Evolutionary conservation across 2,113 vertebrate species (phyloP).

Genomic region (Porphyrio hochstetteri): DNA sequence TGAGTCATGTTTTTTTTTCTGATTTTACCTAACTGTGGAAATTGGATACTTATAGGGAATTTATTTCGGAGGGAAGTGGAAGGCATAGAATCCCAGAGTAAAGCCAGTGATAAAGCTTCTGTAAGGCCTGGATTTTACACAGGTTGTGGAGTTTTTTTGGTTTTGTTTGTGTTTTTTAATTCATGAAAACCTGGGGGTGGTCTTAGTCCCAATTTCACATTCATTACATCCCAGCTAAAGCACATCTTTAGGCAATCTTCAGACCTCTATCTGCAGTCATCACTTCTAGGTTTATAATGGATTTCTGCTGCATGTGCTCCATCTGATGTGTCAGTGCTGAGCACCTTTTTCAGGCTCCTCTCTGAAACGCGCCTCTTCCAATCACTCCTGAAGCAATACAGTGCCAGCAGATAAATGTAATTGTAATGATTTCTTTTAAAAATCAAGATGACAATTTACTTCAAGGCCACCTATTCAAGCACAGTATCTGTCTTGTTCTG

Average conservation of each 20-base stretch:
- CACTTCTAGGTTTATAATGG: not conserved
- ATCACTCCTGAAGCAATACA: not conserved
- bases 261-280: not conserved
- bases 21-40: not conserved
- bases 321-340: not conserved
- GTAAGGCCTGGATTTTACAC: not conserved
- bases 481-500: not conserved
- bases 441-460: not conserved
- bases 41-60: not conserved
- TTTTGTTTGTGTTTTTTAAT: not conserved
- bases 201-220: not conserved
- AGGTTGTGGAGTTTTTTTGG: not conserved
- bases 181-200: not conserved
- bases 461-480: not conserved
- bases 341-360: not conserved
- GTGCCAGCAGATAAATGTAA: not conserved
- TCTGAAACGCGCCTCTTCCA: not conserved
- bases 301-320: not conserved
- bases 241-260: not conserved
- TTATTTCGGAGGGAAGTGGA: not conserved
- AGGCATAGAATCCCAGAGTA: not conserved
- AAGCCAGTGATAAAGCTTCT: not conserved
- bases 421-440: conserved; percentile 22
- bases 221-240: not conserved
- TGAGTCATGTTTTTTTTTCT: fast-evolving